phyloP scores from a whole-genome alignment of 92 coral and sea anemone genomes.

The Blastomussa wellsi region DNA sequence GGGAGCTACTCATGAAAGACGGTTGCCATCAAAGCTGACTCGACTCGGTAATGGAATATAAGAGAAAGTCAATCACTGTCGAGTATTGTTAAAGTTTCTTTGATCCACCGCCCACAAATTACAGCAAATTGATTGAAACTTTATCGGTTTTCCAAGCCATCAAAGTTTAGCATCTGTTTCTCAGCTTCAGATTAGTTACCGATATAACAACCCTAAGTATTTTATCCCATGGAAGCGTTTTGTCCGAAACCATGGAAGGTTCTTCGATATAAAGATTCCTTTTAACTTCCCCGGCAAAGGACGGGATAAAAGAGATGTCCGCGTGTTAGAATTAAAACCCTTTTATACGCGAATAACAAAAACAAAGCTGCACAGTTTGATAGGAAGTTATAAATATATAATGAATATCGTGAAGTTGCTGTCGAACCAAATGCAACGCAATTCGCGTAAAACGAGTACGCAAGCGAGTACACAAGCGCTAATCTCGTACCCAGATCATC shows the following conservation, averaged over 20 bases:
- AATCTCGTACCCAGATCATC: not conserved
- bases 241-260: not conserved
- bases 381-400: not conserved
- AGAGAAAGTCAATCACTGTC: not conserved
- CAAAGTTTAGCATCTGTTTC: constrained; percentile 19
- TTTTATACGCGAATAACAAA: not conserved
- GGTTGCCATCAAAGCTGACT: not conserved
- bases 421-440: not conserved
- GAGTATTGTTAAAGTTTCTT: not conserved
- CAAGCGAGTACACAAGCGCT: not conserved
- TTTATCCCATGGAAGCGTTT: not conserved
- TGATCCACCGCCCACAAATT: not conserved
- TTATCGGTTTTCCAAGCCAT: not conserved
- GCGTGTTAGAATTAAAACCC: not conserved
- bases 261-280: not conserved
- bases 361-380: not conserved
- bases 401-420: not conserved
- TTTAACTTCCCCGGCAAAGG: too few species aligned
- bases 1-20: not conserved
- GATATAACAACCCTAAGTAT: not conserved
- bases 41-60: not conserved
- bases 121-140: not conserved
- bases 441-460: not conserved
- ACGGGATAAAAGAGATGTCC: not conserved
- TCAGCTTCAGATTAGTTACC: not conserved